Base-by-base conservation (phyloP, 2,113 vertebrate genomes). In the Suncus etruscus region DNA sequence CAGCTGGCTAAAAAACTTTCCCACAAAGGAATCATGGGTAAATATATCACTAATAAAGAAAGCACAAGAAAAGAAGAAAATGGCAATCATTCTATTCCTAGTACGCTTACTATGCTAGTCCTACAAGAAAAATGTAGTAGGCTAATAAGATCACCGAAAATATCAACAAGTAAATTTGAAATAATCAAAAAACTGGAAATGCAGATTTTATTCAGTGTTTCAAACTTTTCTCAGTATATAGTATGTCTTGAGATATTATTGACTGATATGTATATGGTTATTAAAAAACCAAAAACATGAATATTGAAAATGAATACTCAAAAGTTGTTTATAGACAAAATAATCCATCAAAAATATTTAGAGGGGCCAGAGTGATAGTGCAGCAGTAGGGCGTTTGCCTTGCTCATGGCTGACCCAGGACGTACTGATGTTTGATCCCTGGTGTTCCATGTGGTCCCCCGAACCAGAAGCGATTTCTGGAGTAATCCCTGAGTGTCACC, bases 11-110 rank as follows among this genome's bases (percentile, higher is more conserved):
- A 73, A 83, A 78, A 84, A 69, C 11, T 16, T 79, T 68, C 48
- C 29, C 76, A 87, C 72, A 92, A 94, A 92, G 47, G 58, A 86
- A 90, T 3, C 25, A 6, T 61, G n/a, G n/a, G 51, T 85, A 20
- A 85, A 86, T 72, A 83, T 32, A 68, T 69, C 31, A 66, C 10
- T 66, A 88, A 83, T 68, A 79, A 88, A 73, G 72, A 88, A 83
- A 65, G 48, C 39, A 78, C 6, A 27, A 69, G 79, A 76, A 83
- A 74, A 66, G 0, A 15, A 22, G 27, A 70, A 69, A 3, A 3
- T 0, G 14, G 68, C 11, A 3, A 10, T 18, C 50, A 27, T 85
- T 16, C 7, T 68, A 2, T 18, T 87, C 68, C 48, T 22, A 4
- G n/a, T 0, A 31, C 0, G 1, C 87, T 27, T 20, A 25, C 29